These are phyloP conservation scores for Myotis vivesi DNA, from an alignment of 2,797 vertebrate species.

Conservation along the genomic window DNA sequence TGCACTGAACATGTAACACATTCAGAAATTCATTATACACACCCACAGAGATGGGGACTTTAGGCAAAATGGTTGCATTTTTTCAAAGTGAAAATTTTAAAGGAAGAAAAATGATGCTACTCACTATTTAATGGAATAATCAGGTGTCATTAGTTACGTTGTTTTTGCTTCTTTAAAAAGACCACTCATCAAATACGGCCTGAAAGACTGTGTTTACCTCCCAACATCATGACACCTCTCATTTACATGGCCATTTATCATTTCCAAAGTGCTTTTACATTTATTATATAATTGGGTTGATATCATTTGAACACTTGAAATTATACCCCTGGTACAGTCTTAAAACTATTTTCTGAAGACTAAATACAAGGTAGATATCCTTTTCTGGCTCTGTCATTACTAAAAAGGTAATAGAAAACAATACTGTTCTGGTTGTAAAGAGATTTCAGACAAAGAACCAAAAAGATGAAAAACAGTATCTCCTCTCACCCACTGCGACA, in stretches of 20 bases:
- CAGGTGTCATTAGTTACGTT: neutral
- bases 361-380: constrained; percentile 21
- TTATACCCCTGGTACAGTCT: neutral
- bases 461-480: constrained; percentile 1
- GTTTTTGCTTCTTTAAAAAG: constrained; percentile 9
- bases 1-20: neutral
- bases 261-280: constrained; percentile 42
- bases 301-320: constrained; percentile 49
- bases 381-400: neutral
- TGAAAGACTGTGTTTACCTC: constrained; percentile 29
- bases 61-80: constrained; percentile 9
- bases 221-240: constrained; percentile 7
- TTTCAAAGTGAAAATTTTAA: constrained; percentile 38
- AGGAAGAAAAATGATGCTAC: constrained; percentile 4
- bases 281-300: constrained; percentile 16
- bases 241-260: neutral
- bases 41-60: neutral
- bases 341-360: neutral
- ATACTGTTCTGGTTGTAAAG: neutral
- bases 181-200: neutral
- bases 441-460: constrained; percentile 32
- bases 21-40: neutral
- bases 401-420: constrained; percentile 36
- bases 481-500: neutral
- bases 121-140: constrained; percentile 24